These are phyloP conservation scores for Atrichornis clamosus DNA, from an alignment of 2,113 vertebrate species.

Conservation along the genomic window DNA sequence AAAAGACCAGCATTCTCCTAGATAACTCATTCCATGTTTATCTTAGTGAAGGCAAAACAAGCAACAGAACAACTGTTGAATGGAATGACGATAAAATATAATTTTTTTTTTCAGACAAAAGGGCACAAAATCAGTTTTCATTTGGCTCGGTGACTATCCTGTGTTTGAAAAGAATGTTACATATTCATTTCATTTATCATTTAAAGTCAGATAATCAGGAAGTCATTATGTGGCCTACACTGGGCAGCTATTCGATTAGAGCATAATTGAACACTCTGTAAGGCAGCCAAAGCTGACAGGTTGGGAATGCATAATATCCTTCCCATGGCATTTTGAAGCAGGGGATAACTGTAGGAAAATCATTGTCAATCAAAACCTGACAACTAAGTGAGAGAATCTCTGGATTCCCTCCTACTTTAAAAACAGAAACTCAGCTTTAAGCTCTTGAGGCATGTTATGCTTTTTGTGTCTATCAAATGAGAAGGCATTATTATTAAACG, in stretches of 20 bases:
- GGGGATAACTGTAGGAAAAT: conserved; percentile 36
- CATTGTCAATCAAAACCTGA: conserved; percentile 47
- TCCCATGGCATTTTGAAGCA: conserved; percentile 55
- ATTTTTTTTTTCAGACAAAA: conserved; percentile 61
- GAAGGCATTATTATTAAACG: not conserved
- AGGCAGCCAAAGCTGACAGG: conserved; percentile 78
- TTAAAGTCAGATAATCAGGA: conserved; percentile 99
- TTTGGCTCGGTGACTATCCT: conserved; percentile 72
- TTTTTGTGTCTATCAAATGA: not conserved
- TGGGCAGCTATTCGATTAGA: conserved; percentile 94
- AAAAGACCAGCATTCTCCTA: conserved; percentile 67
- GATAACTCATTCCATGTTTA: conserved; percentile 65
- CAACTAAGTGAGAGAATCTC: not conserved
- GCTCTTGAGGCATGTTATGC: not conserved
- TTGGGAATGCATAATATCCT: conserved; percentile 74
- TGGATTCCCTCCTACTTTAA: not conserved
- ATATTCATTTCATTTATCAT: conserved; percentile 99
- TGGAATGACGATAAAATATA: conserved; percentile 69
- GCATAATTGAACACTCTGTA: conserved; percentile 91
- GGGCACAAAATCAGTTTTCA: conserved; percentile 72
- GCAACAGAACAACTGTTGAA: conserved; percentile 55
- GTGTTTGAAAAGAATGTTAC: conserved; percentile 80
- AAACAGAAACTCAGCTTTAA: not conserved
- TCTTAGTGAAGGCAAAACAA: conserved; percentile 69
- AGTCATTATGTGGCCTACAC: conserved; percentile 97